phyloP scores from a whole-genome alignment of 2,113 vertebrate species.

The Andinoacara biseriatus region DNA sequence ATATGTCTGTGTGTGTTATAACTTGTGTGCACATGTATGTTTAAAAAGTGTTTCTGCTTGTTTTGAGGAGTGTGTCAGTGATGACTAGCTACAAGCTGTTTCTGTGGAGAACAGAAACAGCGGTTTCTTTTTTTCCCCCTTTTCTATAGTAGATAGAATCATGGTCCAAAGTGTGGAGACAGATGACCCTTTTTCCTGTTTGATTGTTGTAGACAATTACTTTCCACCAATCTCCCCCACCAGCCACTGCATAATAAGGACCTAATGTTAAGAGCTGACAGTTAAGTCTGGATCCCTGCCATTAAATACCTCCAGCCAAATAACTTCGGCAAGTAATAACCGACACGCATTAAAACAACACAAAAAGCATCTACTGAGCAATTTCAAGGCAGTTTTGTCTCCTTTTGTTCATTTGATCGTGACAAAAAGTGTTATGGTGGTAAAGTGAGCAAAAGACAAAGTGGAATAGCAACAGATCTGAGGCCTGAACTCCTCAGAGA shows the following conservation, averaged over 20 bases:
- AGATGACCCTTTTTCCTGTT: constrained; percentile 43
- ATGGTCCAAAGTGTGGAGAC: constrained; percentile 22
- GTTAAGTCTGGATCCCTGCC: constrained; percentile 48
- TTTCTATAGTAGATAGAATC: constrained; percentile 23
- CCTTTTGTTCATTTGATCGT: constrained; percentile 48
- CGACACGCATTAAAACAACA: neutral
- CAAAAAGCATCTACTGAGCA: neutral
- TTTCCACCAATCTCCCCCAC: constrained; percentile 35
- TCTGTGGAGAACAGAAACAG: constrained; percentile 8
- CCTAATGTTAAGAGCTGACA: constrained; percentile 55
- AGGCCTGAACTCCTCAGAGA: constrained; percentile 64
- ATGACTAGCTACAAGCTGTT: constrained; percentile 18
- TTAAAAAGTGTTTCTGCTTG: constrained; percentile 36
- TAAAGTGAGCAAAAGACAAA: constrained; percentile 45
- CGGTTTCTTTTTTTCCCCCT: neutral
- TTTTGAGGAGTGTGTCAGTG: constrained; percentile 35
- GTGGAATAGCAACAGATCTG: constrained; percentile 54
- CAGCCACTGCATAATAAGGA: constrained; percentile 49
- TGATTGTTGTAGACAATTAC: constrained; percentile 43
- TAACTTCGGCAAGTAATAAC: constrained; percentile 20
- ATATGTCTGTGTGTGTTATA: constrained; percentile 25
- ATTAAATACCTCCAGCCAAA: constrained; percentile 47
- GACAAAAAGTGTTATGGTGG: constrained; percentile 33
- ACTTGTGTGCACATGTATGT: constrained; percentile 52
- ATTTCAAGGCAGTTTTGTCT: constrained; percentile 19